Conservation (phyloP, 2,797 vertebrate genomes). For the Novumbra hubbsi region DNA sequence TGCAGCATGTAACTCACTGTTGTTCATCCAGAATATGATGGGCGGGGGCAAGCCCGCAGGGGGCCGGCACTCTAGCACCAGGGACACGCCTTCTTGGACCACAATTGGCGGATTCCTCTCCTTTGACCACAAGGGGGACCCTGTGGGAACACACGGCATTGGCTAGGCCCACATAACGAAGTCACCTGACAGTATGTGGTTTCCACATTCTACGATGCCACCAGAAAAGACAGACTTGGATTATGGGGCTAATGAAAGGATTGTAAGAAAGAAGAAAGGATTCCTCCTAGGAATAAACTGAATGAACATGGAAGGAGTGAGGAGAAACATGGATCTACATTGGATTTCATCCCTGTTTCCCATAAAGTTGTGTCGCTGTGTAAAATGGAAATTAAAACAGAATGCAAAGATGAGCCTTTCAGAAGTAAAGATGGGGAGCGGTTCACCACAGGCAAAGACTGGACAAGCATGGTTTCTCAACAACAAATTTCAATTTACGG, state of each 20-base stretch:
- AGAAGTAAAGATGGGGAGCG: too few species aligned
- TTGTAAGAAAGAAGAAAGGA: not conserved
- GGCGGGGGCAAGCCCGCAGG: slow-evolving; percentile 92
- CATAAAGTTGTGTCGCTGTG: too few species aligned
- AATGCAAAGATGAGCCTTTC: too few species aligned
- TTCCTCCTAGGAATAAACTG: not conserved
- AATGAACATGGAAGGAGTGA: not conserved
- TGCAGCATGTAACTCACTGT: slow-evolving; percentile 77
- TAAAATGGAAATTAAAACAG: too few species aligned
- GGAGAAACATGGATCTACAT: not conserved
- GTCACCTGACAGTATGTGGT: not conserved
- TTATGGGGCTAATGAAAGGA: not conserved
- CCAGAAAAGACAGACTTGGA: not conserved
- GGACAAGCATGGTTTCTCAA: too few species aligned
- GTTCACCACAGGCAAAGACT: too few species aligned
- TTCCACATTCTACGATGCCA: not conserved
- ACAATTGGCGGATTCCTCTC: slow-evolving; percentile 85
- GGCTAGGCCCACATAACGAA: not conserved
- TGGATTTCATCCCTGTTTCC: too few species aligned
- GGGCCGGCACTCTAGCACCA: slow-evolving; percentile 88
- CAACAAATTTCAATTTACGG: too few species aligned
- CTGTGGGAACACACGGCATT: slow-evolving; percentile 60
- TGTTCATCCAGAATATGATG: slow-evolving; percentile 99
- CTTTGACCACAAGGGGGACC: slow-evolving; percentile 97
- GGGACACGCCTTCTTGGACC: slow-evolving; percentile 81